Conservation (phyloP, 2,797 vertebrate species). For the Austrolebias charrua region DNA sequence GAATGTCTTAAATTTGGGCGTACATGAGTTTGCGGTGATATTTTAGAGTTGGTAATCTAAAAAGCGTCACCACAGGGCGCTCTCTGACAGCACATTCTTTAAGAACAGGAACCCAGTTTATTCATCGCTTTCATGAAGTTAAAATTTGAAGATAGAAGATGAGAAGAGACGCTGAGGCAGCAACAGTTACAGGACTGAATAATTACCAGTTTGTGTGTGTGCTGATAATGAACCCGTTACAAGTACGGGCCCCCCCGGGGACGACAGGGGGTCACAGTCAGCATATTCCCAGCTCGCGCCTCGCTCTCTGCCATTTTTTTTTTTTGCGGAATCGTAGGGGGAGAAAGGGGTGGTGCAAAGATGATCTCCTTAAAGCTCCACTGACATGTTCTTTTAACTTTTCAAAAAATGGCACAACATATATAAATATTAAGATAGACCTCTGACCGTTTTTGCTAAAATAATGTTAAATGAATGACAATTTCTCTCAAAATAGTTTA, state of each 20-base stretch:
- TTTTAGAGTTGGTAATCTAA: constrained; percentile 49
- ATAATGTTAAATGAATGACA: too few species aligned
- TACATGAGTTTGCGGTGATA: constrained; percentile 3
- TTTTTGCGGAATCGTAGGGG: constrained; percentile 3
- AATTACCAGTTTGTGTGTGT: constrained; percentile 55
- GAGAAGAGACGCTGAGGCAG: constrained; percentile 27
- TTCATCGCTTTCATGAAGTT: constrained; percentile 60
- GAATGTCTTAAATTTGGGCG: constrained; percentile 11
- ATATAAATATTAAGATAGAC: too few species aligned
- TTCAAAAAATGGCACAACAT: too few species aligned
- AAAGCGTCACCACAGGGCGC: constrained; percentile 47
- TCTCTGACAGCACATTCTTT: constrained; percentile 49
- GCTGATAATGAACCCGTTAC: constrained; percentile 68
- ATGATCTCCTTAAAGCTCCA: constrained; percentile 62
- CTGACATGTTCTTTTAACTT: too few species aligned
- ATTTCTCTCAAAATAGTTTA: too few species aligned
- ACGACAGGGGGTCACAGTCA: constrained; percentile 49
- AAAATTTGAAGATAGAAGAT: constrained; percentile 21
- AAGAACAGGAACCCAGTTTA: constrained; percentile 46
- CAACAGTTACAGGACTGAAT: constrained; percentile 60
- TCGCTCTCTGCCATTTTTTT: constrained; percentile 12
- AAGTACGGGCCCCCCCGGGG: constrained; percentile 38
- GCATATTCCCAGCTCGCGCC: constrained; percentile 47
- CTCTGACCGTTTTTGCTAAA: too few species aligned
- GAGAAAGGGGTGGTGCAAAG: constrained; percentile 8